phyloP scores from a whole-genome alignment of 2,797 vertebrate genomes.

The Eutrigla gurnardus region DNA sequence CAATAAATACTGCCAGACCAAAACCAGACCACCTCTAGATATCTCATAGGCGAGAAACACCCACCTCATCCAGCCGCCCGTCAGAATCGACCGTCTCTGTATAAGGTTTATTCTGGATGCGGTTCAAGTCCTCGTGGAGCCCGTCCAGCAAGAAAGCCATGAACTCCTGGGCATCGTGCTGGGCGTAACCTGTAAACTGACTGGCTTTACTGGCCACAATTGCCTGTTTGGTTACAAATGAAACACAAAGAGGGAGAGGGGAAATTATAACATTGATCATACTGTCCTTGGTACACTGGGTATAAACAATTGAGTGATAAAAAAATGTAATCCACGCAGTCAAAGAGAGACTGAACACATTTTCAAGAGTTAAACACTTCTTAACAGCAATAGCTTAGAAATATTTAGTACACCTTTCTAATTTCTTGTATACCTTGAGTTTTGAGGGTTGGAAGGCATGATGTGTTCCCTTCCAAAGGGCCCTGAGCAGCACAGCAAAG shows the following conservation, averaged over 20 bases:
- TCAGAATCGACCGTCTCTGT: slow-evolving; percentile 95
- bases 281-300: background rate
- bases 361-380: background rate
- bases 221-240: slow-evolving; percentile 81
- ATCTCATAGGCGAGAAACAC: background rate
- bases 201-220: slow-evolving; percentile 98
- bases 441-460: slow-evolving; percentile 99
- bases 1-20: background rate
- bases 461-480: slow-evolving; percentile 97
- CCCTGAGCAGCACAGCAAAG: slow-evolving; percentile 94
- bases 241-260: background rate
- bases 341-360: background rate
- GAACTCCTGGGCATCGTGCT: slow-evolving; percentile 98
- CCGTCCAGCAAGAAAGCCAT: slow-evolving; percentile 98
- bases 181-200: slow-evolving; percentile 98
- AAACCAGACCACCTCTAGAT: background rate
- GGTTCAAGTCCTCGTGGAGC: slow-evolving; percentile 97
- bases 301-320: background rate
- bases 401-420: background rate
- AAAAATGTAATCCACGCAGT: background rate
- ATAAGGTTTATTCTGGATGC: slow-evolving; percentile 98
- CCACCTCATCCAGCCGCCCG: slow-evolving; percentile 91
- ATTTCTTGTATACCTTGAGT: slow-evolving; percentile 87
- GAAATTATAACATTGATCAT: background rate
- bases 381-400: background rate